A percentile compares a stretch with the other conserved stretches of the same genome.
phyloP scores from a whole-genome alignment of 2,113 vertebrate species.

The Pelobates fuscus region DNA sequence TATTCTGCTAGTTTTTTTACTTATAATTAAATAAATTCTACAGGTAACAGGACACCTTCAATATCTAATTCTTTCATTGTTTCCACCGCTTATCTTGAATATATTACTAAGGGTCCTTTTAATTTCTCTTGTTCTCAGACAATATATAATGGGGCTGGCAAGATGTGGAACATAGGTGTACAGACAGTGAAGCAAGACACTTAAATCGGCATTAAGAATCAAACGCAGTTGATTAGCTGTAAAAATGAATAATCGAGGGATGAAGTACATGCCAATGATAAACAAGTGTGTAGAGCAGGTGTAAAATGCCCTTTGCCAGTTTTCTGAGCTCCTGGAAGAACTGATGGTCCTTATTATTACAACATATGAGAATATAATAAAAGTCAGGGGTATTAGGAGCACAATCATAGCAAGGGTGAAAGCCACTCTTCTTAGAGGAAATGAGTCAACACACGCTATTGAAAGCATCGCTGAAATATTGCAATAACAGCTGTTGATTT shows the following conservation, averaged over 20 bases:
- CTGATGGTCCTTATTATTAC: background rate
- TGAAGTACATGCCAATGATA: background rate
- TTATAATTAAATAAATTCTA: too few species aligned
- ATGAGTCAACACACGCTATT: background rate
- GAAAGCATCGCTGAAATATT: background rate
- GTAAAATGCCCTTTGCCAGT: slow-evolving; percentile 17
- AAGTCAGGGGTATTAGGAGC: background rate
- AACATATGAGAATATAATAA: slow-evolving; percentile 13
- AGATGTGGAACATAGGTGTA: slow-evolving; percentile 6
- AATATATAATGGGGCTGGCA: too few species aligned
- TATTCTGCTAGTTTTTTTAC: too few species aligned
- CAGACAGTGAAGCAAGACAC: background rate
- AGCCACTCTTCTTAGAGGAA: background rate
- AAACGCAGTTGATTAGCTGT: background rate
- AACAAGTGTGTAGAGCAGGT: slow-evolving; percentile 16
- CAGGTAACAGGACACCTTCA: too few species aligned
- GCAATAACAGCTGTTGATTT: background rate
- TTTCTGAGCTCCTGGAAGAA: background rate
- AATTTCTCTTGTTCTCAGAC: slow-evolving; percentile 11
- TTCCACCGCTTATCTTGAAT: too few species aligned
- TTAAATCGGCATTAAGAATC: background rate
- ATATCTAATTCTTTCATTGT: too few species aligned
- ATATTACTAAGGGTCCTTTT: background rate
- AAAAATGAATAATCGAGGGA: background rate
- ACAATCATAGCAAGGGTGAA: background rate